phyloP scores from a whole-genome alignment of 2,113 vertebrate genomes.

The Vulpes lagopus region DNA sequence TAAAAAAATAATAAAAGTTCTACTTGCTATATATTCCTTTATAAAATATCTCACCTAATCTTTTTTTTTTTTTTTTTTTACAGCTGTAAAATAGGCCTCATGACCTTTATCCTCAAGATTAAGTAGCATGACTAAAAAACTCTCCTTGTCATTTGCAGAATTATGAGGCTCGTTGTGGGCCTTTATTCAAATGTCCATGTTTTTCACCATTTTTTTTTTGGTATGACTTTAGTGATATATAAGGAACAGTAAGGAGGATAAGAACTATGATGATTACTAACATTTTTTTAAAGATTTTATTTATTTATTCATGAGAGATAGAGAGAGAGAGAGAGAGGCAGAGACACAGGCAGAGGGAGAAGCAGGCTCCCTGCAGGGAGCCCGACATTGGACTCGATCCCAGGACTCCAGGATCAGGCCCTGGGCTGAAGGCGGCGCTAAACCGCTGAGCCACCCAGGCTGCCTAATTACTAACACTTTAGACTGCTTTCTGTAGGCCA shows the following conservation, averaged over 20 bases:
- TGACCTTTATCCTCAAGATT: not conserved
- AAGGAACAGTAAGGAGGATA: not conserved
- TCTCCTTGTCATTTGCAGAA: not conserved
- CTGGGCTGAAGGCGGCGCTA: too few relatives aligned
- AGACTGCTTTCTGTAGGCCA: not conserved
- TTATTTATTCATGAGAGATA: too few relatives aligned
- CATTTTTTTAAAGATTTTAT: not conserved
- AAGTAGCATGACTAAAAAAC: not conserved
- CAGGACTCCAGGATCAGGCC: too few relatives aligned
- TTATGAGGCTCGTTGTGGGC: not conserved
- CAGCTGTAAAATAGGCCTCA: slow-evolving; percentile 62
- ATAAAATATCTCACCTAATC: slow-evolving; percentile 73
- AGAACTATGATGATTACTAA: not conserved
- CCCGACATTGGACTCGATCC: too few relatives aligned
- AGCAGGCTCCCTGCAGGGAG: too few relatives aligned
- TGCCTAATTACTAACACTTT: not conserved
- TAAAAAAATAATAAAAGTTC: not conserved
- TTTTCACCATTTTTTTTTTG: not conserved
- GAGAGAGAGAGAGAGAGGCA: too few relatives aligned
- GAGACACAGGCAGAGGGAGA: too few relatives aligned
- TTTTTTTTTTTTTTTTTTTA: slow-evolving; percentile 11
- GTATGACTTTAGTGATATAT: not conserved
- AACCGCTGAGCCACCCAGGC: too few relatives aligned
- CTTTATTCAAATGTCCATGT: not conserved
- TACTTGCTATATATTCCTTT: slow-evolving; percentile 70